Base-by-base conservation (phyloP, 1,140 invertebrate species). In the Cydia pomonella region DNA sequence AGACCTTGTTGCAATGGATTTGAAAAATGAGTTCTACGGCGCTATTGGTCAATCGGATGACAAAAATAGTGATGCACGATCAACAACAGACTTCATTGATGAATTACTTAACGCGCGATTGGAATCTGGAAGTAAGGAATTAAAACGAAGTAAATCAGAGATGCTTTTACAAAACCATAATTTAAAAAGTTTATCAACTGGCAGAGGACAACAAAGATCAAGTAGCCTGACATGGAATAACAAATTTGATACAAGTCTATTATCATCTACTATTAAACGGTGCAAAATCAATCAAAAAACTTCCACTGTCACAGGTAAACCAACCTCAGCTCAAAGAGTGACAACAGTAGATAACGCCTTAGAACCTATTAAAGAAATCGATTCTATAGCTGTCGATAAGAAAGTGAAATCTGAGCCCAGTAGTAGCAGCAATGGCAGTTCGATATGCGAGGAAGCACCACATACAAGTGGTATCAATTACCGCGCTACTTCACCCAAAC, bases 151-250 rank as follows among this genome's bases (percentile, higher is more conserved):
- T 62, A 95, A 95, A 86, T 95, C 95, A 16, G 95, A 96, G 87
- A 93, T 95, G 77, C 92, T 95, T 64, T 80, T 93, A 44, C 92
- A 92, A 82, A 93, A 89, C 76, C 90, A 89, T 81, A 93, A 85
- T 80, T 83, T 93, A 50, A 93, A 94, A 83, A 90, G 91, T 79
- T 82, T 94, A 77, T 90, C 93, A 75, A 92, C 89, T 83, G 93
- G 86, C 77, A 88, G 93, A 89, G 93, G 91, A 75, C 93, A 95
- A 86, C 94, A 96, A 83, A 92, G 95, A 81, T 95, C 95, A 2
- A 95, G 95, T 79, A 95, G 95, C 84, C 87, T 96, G 25, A 95
- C 95, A 5, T 95, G 95, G 94, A 96, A 95, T 84, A 95, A 94
- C 78, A 96, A 96, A 87, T 87, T 96, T 72, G 89, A 93, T 76